Evolutionary conservation across 2,888 invertebrate species (phyloP).

Genomic region (Synanthedon tipuliformis): DNA sequence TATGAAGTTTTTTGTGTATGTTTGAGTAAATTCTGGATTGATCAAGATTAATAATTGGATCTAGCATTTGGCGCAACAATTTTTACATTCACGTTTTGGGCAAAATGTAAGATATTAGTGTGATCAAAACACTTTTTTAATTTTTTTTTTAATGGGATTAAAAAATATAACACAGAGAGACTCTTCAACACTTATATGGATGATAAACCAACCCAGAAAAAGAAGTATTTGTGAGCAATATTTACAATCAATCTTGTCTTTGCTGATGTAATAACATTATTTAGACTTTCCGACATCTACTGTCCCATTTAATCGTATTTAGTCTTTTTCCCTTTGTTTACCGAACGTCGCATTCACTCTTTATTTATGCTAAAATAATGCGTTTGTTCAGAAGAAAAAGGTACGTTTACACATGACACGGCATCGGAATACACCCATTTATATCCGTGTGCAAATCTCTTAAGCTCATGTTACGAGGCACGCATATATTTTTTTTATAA

Average conservation of each 20-base stretch:
- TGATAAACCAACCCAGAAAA: no score
- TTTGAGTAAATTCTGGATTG: no score
- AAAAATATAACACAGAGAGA: no score
- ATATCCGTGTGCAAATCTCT: conserved; percentile 21
- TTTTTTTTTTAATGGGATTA: no score
- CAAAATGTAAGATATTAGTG: no score
- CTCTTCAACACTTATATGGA: no score
- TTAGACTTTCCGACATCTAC: not conserved
- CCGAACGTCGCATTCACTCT: not conserved
- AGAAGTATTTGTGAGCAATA: not conserved
- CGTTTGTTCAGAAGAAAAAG: conserved; percentile 2
- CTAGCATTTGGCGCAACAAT: no score
- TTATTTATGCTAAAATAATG: conserved; percentile 5
- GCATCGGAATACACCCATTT: conserved; percentile 10
- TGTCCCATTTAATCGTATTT: not conserved
- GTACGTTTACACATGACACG: conserved; percentile 3
- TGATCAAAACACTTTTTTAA: no score
- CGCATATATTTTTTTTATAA: conserved; percentile 22
- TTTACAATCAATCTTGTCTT: not conserved
- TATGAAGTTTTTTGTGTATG: no score
- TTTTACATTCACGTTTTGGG: no score
- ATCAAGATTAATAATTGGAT: no score
- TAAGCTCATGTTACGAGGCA: conserved; percentile 18
- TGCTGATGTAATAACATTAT: not conserved
- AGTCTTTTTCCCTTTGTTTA: conserved; percentile 1